Percentiles rank a stretch among this genome's conserved stretches.
Conservation (phyloP, 2,797 vertebrate genomes). For the Oreochromis grahami region DNA sequence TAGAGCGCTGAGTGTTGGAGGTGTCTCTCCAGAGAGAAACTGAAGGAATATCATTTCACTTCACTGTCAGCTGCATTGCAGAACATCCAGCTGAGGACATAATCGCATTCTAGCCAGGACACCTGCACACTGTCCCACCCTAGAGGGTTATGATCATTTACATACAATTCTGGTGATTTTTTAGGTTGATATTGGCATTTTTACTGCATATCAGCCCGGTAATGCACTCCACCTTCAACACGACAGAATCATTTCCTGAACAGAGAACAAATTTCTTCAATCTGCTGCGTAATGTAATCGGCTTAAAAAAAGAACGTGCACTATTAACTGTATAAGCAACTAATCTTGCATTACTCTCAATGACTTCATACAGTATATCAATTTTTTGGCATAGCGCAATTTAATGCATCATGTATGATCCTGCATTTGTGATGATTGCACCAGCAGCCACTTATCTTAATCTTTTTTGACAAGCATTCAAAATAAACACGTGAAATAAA, state of each 20-base stretch:
- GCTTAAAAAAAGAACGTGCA: background rate
- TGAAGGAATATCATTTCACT: constrained; percentile 32
- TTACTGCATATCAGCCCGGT: background rate
- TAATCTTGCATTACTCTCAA: background rate
- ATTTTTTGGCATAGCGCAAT: background rate
- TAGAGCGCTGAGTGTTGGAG: background rate
- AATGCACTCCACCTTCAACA: background rate
- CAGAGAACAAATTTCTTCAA: background rate
- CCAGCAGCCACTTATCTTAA: background rate
- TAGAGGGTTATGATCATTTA: background rate
- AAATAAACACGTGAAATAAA: background rate
- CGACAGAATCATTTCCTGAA: background rate
- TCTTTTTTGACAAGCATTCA: background rate
- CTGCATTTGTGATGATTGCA: background rate
- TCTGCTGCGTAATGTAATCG: background rate
- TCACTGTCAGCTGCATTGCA: constrained; percentile 1
- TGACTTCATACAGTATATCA: background rate
- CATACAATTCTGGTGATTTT: background rate
- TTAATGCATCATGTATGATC: background rate
- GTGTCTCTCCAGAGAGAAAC: constrained; percentile 3
- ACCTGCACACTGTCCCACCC: background rate
- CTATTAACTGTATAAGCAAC: background rate
- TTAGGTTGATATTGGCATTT: background rate
- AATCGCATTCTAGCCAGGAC: background rate
- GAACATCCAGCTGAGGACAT: background rate